A percentile compares a stretch with the other conserved stretches of the same genome.
Conservation (phyloP, 2,888 invertebrate genomes). For the Myopa tessellatipennis region DNA sequence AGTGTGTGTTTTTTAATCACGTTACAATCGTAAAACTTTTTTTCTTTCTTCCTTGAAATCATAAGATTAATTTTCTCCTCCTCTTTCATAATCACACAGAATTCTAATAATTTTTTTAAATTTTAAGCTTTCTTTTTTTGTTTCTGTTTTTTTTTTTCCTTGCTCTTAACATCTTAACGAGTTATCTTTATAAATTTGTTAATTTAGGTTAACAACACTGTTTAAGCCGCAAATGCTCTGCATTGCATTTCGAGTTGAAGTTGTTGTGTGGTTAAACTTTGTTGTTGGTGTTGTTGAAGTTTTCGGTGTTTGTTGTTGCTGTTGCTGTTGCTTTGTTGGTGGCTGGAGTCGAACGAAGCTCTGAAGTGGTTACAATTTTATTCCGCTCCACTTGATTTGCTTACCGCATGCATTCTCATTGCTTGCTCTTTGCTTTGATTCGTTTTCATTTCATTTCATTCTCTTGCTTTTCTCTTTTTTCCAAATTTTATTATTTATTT, state of each 20-base stretch:
- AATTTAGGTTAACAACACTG: conserved; percentile 15
- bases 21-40: no score
- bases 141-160: no score
- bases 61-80: no score
- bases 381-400: conserved; percentile 28
- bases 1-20: no score
- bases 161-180: not conserved
- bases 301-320: conserved; percentile 1
- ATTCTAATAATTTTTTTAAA: no score
- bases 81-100: no score
- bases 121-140: no score
- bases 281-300: not conserved
- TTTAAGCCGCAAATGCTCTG: not conserved
- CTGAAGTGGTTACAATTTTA: conserved; percentile 28
- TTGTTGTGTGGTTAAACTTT: not conserved
- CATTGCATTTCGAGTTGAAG: not conserved
- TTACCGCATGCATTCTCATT: conserved; percentile 25
- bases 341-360: not conserved
- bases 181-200: conserved; percentile 4
- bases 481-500: conserved; percentile 14
- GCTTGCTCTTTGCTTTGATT: conserved; percentile 13
- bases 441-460: conserved; percentile 24
- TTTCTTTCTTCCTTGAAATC: no score
- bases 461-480: not conserved
- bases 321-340: not conserved